These are phyloP conservation scores for Griposia aprilina DNA, from an alignment of 2,888 invertebrate species.

Conservation along the genomic window DNA sequence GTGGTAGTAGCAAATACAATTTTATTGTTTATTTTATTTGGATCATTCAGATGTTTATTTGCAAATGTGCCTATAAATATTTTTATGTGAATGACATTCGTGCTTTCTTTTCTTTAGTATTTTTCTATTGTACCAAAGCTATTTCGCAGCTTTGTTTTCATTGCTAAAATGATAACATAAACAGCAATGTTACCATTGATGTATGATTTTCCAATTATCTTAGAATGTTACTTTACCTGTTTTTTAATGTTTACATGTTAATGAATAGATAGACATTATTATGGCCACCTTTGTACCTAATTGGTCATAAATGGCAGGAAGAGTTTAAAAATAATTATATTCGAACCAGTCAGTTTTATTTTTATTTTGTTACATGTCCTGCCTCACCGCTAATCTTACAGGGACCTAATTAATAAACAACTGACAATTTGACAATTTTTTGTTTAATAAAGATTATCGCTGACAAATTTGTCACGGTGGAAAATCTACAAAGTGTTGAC, in stretches of 20 bases:
- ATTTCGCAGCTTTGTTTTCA: not conserved
- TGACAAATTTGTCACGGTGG: no score
- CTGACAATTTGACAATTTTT: no score
- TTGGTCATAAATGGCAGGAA: not conserved
- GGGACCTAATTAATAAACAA: no score
- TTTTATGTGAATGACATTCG: not conserved
- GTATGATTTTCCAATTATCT: not conserved
- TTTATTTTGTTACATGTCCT: not conserved
- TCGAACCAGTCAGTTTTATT: not conserved
- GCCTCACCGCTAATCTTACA: not conserved
- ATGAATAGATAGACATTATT: not conserved
- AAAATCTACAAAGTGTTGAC: no score
- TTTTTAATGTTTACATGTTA: not conserved
- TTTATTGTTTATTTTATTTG: conserved; percentile 9
- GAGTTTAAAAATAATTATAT: not conserved
- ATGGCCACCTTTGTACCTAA: no score
- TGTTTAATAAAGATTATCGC: no score
- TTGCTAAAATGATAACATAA: not conserved
- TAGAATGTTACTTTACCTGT: not conserved
- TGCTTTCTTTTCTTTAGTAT: not conserved
- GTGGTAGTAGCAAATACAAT: not conserved
- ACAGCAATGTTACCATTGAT: not conserved
- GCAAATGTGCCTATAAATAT: not conserved
- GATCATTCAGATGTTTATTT: conserved; percentile 12
- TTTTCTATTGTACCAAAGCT: not conserved